A percentile compares a stretch with the other conserved stretches of the same genome.
Evolutionary conservation across 2,888 invertebrate species (phyloP).

Genomic region (Tigriopus californicus): DNA sequence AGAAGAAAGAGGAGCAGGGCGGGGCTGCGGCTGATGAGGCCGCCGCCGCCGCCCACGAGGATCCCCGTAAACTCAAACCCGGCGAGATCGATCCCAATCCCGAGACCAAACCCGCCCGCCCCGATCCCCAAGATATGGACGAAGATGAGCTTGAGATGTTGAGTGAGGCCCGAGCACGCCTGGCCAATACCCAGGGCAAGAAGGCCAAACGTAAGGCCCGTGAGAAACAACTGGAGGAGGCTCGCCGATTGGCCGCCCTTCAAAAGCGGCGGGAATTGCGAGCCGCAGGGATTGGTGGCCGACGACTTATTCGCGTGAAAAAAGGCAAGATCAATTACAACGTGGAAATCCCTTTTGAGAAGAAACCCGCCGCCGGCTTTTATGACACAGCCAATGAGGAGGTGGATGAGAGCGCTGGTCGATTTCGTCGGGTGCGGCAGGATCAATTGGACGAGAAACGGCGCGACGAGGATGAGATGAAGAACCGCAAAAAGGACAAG

Average conservation of each 20-base stretch:
- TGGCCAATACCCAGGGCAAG: slow-evolving; percentile 80
- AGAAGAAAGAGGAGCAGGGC: slow-evolving; percentile 83
- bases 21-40: slow-evolving; percentile 61
- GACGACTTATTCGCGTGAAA: slow-evolving; percentile 25
- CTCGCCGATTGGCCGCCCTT: slow-evolving; percentile 78
- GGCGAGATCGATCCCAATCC: slow-evolving; percentile 99
- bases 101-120: slow-evolving; percentile 95
- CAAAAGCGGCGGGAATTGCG: slow-evolving; percentile 94
- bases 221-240: slow-evolving; percentile 96
- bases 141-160: slow-evolving; percentile 99
- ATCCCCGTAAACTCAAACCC: slow-evolving; percentile 83
- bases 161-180: slow-evolving; percentile 89
- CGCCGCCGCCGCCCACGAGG: background rate
- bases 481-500: slow-evolving; percentile 83
- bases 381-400: slow-evolving; percentile 75
- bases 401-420: background rate
- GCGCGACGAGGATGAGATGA: slow-evolving; percentile 74
- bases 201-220: slow-evolving; percentile 47
- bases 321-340: slow-evolving; percentile 71
- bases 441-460: slow-evolving; percentile 71
- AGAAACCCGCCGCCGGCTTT: slow-evolving; percentile 75
- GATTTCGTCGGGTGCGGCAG: slow-evolving; percentile 1
- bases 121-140: slow-evolving; percentile 99
- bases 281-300: slow-evolving; percentile 70
- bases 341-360: slow-evolving; percentile 92